Percentiles rank a stretch among this genome's conserved stretches.
Conservation (phyloP, 2,888 invertebrate species). For the Cryptocheilus praepositus region DNA sequence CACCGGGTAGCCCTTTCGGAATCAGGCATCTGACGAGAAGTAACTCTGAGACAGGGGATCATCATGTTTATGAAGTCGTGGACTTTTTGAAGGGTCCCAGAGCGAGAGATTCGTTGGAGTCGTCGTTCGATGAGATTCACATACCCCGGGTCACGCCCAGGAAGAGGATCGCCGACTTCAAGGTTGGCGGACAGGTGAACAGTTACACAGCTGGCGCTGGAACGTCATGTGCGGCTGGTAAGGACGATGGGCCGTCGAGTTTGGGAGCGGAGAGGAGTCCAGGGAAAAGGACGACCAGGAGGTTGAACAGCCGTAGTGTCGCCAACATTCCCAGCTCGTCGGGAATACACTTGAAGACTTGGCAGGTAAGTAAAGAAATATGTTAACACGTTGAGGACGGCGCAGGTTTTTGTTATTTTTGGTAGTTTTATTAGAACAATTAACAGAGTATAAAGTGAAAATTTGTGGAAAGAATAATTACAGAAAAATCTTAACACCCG, state of each 20-base stretch:
- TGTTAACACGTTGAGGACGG: no score
- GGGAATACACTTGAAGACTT: slow-evolving; percentile 53
- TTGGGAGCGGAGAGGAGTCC: slow-evolving; percentile 58
- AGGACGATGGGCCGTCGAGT: slow-evolving; percentile 61
- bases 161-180: slow-evolving; percentile 65
- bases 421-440: no score
- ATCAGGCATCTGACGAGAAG: slow-evolving; percentile 55
- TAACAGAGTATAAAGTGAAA: no score
- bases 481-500: no score
- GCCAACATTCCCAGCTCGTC: slow-evolving; percentile 67
- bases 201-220: neutral
- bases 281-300: slow-evolving; percentile 56
- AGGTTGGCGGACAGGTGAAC: slow-evolving; percentile 62
- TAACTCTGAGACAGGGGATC: slow-evolving; percentile 62
- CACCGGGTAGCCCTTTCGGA: slow-evolving; percentile 33
- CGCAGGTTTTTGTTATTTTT: no score
- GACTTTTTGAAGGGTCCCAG: slow-evolving; percentile 53
- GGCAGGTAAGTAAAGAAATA: slow-evolving; percentile 61
- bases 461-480: no score
- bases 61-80: slow-evolving; percentile 60
- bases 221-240: slow-evolving; percentile 31
- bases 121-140: slow-evolving; percentile 65
- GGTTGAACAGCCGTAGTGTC: slow-evolving; percentile 65
- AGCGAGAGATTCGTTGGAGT: slow-evolving; percentile 46
- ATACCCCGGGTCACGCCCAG: slow-evolving; percentile 65